Base-by-base conservation (phyloP, 2,888 invertebrate genomes). In the Hyposoter didymator region DNA sequence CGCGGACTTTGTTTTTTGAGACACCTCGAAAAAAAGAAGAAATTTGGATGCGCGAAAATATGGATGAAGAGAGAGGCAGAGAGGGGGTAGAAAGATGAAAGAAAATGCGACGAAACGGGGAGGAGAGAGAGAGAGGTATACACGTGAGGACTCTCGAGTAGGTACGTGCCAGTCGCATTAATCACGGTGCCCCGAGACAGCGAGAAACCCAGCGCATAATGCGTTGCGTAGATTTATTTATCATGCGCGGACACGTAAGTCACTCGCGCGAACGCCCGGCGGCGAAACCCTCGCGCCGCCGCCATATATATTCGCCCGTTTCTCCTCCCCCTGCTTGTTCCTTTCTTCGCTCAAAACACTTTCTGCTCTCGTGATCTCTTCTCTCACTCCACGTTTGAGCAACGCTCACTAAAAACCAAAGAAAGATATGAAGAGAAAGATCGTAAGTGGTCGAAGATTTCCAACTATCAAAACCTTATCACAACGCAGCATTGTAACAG, bases 201-300 rank as follows among this genome's bases (percentile, higher is more conserved):
- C 89, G 89, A 88, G 89, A 87, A 90, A 89, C 89, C 84, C 87
- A 86, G 90, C 90, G 89, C 89, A 91, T 90, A 91, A 91, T 90
- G 91, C 91, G 90, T 90, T 90, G 89, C 90, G 90, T 91, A 91
- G 92, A 91, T 92, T 92, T 92, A 92, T 92, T 92, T 92, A 91
- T 92, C 90, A 90, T 90, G 84, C 89, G 90, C 89, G 91, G 89
- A 91, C 90, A 90, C 90, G 89, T 91, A 91, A 91, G 91, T 91
- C 91, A 91, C 91, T 89, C 90, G 88, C 75, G 75, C 89, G 89
- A 89, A 89, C 88, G 88, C 88, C 88, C 66, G 73, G 74, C 85
- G 83, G 76, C 78, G 72, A 66, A 75, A 73, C 84, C 80, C 87
- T 84, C 88, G 86, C 88, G 88, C 88, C 90, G 35, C n/a, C 32